These are phyloP conservation scores for Tokudaia tokunoshimensis DNA, from an alignment of 2,797 vertebrate genomes.

Conservation along the genomic window DNA sequence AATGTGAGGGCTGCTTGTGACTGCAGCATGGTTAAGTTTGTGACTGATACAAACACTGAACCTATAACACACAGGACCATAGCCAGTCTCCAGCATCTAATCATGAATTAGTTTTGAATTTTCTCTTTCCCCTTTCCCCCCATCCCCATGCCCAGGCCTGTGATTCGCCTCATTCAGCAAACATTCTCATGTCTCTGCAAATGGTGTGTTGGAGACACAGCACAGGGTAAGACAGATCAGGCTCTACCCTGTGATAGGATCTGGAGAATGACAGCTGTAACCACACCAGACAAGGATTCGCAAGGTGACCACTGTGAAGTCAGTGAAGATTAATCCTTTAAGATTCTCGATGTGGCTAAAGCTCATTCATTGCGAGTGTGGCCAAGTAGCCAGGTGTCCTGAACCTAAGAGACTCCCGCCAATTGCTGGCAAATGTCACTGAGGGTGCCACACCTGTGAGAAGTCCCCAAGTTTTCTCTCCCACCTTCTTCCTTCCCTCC, in stretches of 20 bases:
- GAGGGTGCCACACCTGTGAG: neutral
- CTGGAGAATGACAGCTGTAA: neutral
- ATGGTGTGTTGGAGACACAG: too few species aligned
- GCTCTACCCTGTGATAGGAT: neutral
- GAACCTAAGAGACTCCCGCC: neutral
- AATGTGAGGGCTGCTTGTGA: neutral
- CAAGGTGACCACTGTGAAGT: neutral
- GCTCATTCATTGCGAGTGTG: neutral
- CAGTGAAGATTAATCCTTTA: neutral
- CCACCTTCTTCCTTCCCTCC: neutral
- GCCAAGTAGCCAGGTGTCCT: neutral
- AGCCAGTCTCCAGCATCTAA: neutral
- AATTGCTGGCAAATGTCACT: neutral
- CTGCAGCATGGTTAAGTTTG: neutral
- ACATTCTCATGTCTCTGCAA: neutral
- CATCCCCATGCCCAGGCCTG: too few species aligned
- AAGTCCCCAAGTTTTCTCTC: neutral
- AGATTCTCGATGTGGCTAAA: neutral
- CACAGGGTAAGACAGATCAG: neutral
- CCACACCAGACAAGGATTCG: rapidly evolving
- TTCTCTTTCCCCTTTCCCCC: neutral
- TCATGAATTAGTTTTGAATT: neutral
- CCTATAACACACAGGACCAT: neutral
- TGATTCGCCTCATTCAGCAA: neutral
- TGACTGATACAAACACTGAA: neutral